These are phyloP conservation scores for Argyresthia goedartella DNA, from an alignment of 2,888 invertebrate species.

Conservation along the genomic window DNA sequence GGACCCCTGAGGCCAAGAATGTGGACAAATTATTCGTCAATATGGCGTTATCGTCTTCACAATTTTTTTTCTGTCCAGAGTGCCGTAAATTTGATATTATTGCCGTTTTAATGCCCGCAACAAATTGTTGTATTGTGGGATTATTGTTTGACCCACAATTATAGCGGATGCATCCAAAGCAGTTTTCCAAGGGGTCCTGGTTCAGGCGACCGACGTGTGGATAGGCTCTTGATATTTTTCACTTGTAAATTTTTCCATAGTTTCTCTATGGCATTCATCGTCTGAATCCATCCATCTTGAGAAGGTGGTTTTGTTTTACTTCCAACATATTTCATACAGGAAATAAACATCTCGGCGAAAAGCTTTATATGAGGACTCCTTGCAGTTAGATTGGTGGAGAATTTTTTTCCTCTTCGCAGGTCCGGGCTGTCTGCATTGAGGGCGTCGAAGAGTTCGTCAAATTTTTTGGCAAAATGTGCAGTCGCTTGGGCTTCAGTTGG, in stretches of 20 bases:
- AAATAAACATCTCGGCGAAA: not conserved
- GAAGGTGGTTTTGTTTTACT: not conserved
- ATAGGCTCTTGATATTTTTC: slow-evolving; percentile 2
- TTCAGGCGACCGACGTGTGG: slow-evolving; percentile 10
- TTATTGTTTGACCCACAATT: slow-evolving; percentile 13
- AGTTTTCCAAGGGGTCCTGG: slow-evolving; percentile 14
- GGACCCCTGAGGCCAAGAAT: not conserved
- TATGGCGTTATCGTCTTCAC: slow-evolving; percentile 9
- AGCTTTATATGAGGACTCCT: not conserved
- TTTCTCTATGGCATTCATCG: not conserved
- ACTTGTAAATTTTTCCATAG: not conserved
- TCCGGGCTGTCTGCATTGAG: slow-evolving; percentile 4
- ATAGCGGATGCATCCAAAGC: slow-evolving; percentile 12
- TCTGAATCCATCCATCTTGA: not conserved
- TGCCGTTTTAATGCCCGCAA: slow-evolving; percentile 12
- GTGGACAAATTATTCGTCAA: not conserved
- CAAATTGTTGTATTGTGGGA: slow-evolving; percentile 13
- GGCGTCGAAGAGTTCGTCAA: slow-evolving; percentile 8
- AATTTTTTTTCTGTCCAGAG: slow-evolving; percentile 5
- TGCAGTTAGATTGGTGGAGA: not conserved
- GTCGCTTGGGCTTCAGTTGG: slow-evolving; percentile 6
- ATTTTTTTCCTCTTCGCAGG: slow-evolving; percentile 6
- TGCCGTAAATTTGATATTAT: slow-evolving; percentile 6
- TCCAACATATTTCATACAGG: not conserved
- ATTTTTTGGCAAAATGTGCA: slow-evolving; percentile 1